Conservation (phyloP, 2,888 invertebrate species). For the Ophion obscuratus region DNA sequence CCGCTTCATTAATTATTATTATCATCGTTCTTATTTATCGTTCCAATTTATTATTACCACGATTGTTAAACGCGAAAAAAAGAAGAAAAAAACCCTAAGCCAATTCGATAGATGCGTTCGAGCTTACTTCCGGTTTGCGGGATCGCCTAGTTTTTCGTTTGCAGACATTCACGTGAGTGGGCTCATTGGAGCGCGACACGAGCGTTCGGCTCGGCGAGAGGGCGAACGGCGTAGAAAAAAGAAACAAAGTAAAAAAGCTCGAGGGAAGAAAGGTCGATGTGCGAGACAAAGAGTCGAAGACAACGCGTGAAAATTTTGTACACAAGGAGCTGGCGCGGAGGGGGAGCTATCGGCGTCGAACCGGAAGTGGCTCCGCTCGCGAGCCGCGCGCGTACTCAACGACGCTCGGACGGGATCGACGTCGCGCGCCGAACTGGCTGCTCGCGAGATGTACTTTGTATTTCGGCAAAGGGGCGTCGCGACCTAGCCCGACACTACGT, state of each 20-base stretch:
- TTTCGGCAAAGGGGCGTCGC: conserved; percentile 56
- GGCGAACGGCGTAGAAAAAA: not conserved
- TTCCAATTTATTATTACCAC: not conserved
- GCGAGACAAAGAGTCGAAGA: not conserved
- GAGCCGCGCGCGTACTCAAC: conserved; percentile 67
- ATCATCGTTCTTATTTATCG: not conserved
- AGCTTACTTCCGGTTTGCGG: conserved; percentile 67
- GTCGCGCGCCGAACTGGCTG: conserved; percentile 76
- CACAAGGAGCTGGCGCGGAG: no score
- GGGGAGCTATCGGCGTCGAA: conserved; percentile 30
- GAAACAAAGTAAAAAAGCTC: not conserved
- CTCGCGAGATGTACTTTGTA: conserved; percentile 57
- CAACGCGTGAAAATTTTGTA: conserved; percentile 4
- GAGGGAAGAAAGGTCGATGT: not conserved
- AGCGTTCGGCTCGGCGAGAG: not conserved
- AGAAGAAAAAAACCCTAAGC: not conserved
- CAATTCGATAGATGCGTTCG: conserved; percentile 11
- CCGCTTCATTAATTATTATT: not conserved
- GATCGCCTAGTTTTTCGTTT: conserved; percentile 54
- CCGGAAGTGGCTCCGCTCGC: conserved; percentile 65
- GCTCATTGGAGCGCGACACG: conserved; percentile 45
- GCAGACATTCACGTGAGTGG: conserved; percentile 65
- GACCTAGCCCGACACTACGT: conserved; percentile 56
- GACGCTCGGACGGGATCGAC: conserved; percentile 67
- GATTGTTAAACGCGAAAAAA: not conserved